phyloP scores from a whole-genome alignment of 2,113 vertebrate species.

The Saccopteryx leptura region DNA sequence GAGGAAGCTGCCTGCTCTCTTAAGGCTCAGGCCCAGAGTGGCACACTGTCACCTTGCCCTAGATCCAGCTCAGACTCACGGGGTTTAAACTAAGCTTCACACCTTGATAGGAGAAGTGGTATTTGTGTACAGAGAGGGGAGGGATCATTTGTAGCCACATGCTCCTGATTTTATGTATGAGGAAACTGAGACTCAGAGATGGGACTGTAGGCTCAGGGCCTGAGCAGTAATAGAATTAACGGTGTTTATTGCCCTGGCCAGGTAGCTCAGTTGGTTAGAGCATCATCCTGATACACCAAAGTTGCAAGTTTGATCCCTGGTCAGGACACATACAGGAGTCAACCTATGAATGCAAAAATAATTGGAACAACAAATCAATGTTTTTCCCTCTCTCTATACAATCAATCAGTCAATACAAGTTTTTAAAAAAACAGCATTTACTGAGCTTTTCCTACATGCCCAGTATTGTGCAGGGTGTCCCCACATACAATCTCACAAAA shows the following conservation, averaged over 20 bases:
- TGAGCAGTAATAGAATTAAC: background rate
- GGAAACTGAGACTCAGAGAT: background rate
- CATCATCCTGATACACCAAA: too few relatives aligned
- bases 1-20: background rate
- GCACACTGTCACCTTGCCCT: accelerated
- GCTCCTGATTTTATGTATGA: background rate
- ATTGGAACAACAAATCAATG: too few relatives aligned
- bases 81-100: background rate
- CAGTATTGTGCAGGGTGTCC: background rate
- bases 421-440: too few relatives aligned
- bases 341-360: too few relatives aligned
- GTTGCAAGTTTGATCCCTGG: too few relatives aligned
- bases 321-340: too few relatives aligned
- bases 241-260: too few relatives aligned
- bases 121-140: background rate
- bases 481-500: too few relatives aligned
- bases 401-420: too few relatives aligned
- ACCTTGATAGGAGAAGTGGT: background rate
- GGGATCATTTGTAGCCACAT: background rate
- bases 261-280: too few relatives aligned
- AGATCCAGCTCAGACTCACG: background rate
- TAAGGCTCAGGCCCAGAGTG: background rate
- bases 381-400: too few relatives aligned
- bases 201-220: background rate
- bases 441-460: background rate